Conservation (phyloP, 2,888 invertebrate species). For the Cordylochernes scorpioides region DNA sequence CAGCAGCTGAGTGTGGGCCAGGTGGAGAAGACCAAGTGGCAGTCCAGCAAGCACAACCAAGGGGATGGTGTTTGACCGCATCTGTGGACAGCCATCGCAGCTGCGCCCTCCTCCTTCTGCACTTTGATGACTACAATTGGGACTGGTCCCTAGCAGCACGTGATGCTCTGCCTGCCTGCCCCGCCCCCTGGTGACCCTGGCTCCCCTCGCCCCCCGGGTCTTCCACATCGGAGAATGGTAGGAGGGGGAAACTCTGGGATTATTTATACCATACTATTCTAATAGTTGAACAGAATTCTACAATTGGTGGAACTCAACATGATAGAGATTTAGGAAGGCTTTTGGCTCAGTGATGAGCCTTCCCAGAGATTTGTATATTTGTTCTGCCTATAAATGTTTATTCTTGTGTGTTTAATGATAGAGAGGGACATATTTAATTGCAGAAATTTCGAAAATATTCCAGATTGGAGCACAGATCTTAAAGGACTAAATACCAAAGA, state of each 20-base stretch:
- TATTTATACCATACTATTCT: too few species aligned
- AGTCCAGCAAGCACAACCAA: slow-evolving; percentile 93
- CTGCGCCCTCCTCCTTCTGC: slow-evolving; percentile 32
- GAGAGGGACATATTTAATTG: too few species aligned
- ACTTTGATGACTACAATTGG: slow-evolving; percentile 96
- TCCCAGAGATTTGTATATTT: not conserved
- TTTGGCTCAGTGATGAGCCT: not conserved
- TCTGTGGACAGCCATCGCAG: slow-evolving; percentile 66
- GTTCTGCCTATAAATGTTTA: not conserved
- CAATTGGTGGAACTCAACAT: not conserved
- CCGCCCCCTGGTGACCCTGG: slow-evolving; percentile 43
- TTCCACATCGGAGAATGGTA: slow-evolving; percentile 98
- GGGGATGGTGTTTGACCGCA: slow-evolving; percentile 86
- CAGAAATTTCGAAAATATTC: too few species aligned
- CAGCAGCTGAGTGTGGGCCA: too few species aligned
- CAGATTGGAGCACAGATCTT: too few species aligned
- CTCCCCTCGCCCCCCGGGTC: slow-evolving; percentile 72
- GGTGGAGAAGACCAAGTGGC: slow-evolving; percentile 78
- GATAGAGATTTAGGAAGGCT: not conserved
- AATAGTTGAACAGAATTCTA: too few species aligned
- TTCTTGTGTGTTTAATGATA: too few species aligned
- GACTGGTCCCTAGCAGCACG: slow-evolving; percentile 80
- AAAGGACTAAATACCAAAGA: too few species aligned
- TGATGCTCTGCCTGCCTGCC: slow-evolving; percentile 39
- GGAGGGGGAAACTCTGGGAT: too few species aligned